Evolutionary conservation across 2,888 invertebrate species (phyloP).

Genomic region (Elmis aenea): DNA sequence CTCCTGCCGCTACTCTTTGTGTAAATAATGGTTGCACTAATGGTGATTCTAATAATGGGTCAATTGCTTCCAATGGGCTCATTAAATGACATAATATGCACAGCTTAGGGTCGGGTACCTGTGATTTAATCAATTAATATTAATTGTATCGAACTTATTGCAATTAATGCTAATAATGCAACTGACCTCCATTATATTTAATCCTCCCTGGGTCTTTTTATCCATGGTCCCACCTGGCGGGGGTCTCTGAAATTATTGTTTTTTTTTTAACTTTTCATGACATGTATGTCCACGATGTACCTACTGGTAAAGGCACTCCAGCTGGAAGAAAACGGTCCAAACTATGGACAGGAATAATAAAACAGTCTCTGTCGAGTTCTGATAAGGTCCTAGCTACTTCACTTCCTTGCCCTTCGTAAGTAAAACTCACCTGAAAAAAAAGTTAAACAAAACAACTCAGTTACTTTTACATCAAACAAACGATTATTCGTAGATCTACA

Average conservation of each 20-base stretch:
- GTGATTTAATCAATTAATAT: conserved; percentile 25
- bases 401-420: conserved; percentile 33
- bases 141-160: too few relatives aligned
- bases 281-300: conserved; percentile 26
- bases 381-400: conserved; percentile 62
- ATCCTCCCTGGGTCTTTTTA: conserved; percentile 37
- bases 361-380: conserved; percentile 83
- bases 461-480: neutral
- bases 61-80: conserved; percentile 82
- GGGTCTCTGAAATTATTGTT: conserved; percentile 35
- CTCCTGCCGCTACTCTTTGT: conserved; percentile 73
- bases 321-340: conserved; percentile 84
- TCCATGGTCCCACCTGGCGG: conserved; percentile 34
- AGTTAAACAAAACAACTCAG: too few relatives aligned
- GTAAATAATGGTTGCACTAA: conserved; percentile 72
- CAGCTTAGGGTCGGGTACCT: conserved; percentile 82
- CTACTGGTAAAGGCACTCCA: conserved; percentile 72
- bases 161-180: neutral
- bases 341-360: conserved; percentile 88
- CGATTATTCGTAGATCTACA: conserved; percentile 2
- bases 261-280: conserved; percentile 9
- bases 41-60: conserved; percentile 81
- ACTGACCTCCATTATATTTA: conserved; percentile 44
- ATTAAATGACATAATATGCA: conserved; percentile 84
- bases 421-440: conserved; percentile 29